phyloP scores from a whole-genome alignment of 64 coral and sea anemone species.

The Dendrophyllia cribrosa region DNA sequence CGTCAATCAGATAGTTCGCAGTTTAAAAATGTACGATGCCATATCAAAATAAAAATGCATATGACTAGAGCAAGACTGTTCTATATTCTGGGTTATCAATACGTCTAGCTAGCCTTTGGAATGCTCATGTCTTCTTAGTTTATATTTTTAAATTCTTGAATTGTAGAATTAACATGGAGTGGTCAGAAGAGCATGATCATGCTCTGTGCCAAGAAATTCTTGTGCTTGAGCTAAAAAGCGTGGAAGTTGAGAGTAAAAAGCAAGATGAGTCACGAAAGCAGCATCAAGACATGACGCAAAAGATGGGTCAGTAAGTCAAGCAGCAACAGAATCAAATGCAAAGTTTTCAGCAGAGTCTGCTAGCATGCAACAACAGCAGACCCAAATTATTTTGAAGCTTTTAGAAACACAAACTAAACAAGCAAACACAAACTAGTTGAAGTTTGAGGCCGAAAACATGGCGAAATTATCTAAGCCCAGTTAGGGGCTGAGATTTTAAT shows the following conservation, averaged over 20 bases:
- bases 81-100: too few species aligned
- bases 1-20: too few species aligned
- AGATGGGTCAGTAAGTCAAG: constrained; percentile 2
- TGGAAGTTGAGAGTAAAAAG: constrained; percentile 27
- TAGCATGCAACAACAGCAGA: constrained; percentile 39
- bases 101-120: too few species aligned
- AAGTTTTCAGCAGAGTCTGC: constrained; percentile 29
- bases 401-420: constrained; percentile 38
- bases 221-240: not conserved
- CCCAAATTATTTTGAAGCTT: constrained; percentile 22
- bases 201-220: not conserved
- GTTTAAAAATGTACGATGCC: too few species aligned
- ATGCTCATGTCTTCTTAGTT: too few species aligned
- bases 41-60: too few species aligned
- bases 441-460: too few species aligned
- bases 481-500: too few species aligned
- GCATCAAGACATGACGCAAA: constrained; percentile 17
- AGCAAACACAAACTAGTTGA: too few species aligned
- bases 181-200: not conserved
- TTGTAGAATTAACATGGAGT: not conserved
- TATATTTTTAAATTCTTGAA: too few species aligned
- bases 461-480: too few species aligned
- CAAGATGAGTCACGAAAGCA: constrained; percentile 25
- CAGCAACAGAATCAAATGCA: constrained; percentile 45
- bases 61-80: too few species aligned